phyloP scores from a whole-genome alignment of 2,797 vertebrate species.

The Mergus octosetaceus region DNA sequence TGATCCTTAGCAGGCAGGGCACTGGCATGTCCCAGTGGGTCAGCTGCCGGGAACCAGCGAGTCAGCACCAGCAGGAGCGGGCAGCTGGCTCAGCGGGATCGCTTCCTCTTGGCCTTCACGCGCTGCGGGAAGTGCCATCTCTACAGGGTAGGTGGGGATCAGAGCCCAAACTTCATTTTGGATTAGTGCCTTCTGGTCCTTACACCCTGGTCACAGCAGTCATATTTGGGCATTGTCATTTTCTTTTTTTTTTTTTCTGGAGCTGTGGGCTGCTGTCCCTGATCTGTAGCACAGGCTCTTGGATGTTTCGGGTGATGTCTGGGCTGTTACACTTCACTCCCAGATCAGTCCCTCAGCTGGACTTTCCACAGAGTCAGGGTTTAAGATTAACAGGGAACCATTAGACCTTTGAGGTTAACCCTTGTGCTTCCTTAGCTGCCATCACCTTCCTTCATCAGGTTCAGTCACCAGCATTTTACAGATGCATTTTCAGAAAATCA shows the following conservation, averaged over 20 bases:
- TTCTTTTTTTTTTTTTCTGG: background rate
- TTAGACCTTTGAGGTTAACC: background rate
- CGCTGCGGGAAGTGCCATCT: background rate
- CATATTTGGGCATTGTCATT: background rate
- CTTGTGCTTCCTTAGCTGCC: background rate
- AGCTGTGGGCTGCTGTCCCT: background rate
- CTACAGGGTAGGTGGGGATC: background rate
- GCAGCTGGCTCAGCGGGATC: background rate
- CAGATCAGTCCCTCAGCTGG: background rate
- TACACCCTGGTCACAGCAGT: background rate
- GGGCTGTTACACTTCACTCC: background rate
- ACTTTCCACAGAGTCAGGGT: background rate
- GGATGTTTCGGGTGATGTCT: background rate
- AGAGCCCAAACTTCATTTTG: background rate
- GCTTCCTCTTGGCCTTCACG: rapidly evolving
- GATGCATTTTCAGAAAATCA: background rate
- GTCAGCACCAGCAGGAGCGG: background rate
- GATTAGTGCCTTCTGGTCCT: background rate
- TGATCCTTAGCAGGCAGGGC: background rate
- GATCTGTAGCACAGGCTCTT: background rate
- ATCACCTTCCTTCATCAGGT: background rate
- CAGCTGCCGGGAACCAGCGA: background rate
- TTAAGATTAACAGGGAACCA: background rate
- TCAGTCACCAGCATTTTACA: background rate
- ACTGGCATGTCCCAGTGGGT: background rate